Percentiles rank a stretch among this genome's conserved stretches.
Evolutionary conservation across 2,113 vertebrate species (phyloP).

Genomic region (Neogobius melanostomus): DNA sequence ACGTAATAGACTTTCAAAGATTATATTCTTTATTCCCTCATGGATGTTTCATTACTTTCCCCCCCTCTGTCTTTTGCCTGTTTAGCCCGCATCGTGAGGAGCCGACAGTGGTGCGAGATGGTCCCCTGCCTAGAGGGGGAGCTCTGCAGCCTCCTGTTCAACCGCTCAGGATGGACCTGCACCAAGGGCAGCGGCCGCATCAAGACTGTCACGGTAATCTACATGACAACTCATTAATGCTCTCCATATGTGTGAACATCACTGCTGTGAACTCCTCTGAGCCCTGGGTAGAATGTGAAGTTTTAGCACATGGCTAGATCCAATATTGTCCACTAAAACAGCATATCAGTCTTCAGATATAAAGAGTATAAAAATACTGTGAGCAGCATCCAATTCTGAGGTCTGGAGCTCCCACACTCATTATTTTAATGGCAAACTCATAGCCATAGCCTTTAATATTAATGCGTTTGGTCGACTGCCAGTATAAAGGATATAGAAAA

Average conservation of each 20-base stretch:
- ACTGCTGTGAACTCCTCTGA: background rate
- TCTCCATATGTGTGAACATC: conserved; percentile 38
- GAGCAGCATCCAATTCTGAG: conserved; percentile 5
- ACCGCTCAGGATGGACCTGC: conserved; percentile 85
- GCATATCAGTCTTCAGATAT: conserved; percentile 11
- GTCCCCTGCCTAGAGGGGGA: conserved; percentile 82
- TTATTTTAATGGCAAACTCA: background rate
- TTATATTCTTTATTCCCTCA: too few species aligned
- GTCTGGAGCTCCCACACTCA: background rate
- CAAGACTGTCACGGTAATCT: conserved; percentile 84
- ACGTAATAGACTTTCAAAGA: too few species aligned
- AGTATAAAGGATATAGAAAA: conserved; percentile 12
- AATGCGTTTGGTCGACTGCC: conserved; percentile 5
- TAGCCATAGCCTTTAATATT: background rate
- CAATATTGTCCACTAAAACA: conserved; percentile 17
- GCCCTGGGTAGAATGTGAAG: conserved; percentile 19
- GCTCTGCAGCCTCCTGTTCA: conserved; percentile 80
- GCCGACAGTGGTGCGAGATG: conserved; percentile 86
- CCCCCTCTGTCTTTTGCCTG: conserved; percentile 15
- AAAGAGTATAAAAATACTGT: conserved; percentile 13
- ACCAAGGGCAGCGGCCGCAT: conserved; percentile 80
- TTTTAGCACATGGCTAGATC: conserved; percentile 8
- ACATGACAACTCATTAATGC: conserved; percentile 35
- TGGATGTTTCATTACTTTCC: conserved; percentile 23
- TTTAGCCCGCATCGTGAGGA: conserved; percentile 79